A percentile compares a stretch with the other conserved stretches of the same genome.
These are phyloP conservation scores for Apeira syringaria DNA, from an alignment of 2,888 invertebrate genomes.

Conservation along the genomic window DNA sequence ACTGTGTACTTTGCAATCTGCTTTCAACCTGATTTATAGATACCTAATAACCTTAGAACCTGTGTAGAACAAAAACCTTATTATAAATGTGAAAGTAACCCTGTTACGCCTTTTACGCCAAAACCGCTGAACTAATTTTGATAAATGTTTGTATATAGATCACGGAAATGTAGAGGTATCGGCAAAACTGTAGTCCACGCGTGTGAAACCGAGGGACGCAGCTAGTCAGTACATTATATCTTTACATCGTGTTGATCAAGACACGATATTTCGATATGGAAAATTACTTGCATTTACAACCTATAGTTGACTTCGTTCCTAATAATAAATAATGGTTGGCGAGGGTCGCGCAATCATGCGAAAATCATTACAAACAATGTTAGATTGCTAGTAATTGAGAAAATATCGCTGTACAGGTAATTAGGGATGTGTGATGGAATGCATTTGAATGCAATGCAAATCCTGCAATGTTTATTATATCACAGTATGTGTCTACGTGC, in stretches of 20 bases:
- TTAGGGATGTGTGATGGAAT: conserved; percentile 38
- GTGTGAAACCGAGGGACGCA: too few relatives aligned
- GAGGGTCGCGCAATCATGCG: conserved; percentile 50
- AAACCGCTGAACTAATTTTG: too few relatives aligned
- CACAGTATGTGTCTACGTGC: not conserved
- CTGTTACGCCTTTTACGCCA: too few relatives aligned
- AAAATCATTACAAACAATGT: conserved; percentile 54
- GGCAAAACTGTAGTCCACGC: too few relatives aligned
- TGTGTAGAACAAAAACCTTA: too few relatives aligned
- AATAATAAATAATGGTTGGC: conserved; percentile 55
- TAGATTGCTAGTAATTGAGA: conserved; percentile 54
- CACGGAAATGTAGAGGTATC: too few relatives aligned
- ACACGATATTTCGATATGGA: conserved; percentile 46
- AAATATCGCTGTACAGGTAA: conserved; percentile 44
- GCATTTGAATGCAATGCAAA: conserved; percentile 9
- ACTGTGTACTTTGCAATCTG: too few relatives aligned
- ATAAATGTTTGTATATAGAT: too few relatives aligned
- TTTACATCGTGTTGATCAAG: conserved; percentile 36
- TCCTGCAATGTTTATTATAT: conserved; percentile 4
- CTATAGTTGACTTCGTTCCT: conserved; percentile 48
- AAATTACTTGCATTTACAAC: conserved; percentile 42
- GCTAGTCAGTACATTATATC: conserved; percentile 22
- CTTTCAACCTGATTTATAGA: too few relatives aligned
- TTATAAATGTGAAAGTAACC: too few relatives aligned
- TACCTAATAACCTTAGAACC: too few relatives aligned